These are phyloP conservation scores for Watsonalla cultraria DNA, from an alignment of 2,888 invertebrate species.

Conservation along the genomic window DNA sequence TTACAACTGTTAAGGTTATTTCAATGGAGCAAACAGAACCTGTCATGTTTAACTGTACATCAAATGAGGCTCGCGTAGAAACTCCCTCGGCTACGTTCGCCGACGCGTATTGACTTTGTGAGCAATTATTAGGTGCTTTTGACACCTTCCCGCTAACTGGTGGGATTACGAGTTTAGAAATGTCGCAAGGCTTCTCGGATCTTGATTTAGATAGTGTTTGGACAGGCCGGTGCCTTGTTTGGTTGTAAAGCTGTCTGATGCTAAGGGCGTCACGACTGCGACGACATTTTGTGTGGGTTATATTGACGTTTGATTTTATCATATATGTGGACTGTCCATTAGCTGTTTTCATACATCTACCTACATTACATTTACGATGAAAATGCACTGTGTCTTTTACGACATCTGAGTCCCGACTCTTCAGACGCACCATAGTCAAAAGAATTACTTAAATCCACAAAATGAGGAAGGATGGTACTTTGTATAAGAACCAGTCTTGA, in stretches of 20 bases:
- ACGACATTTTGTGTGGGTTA: constrained; percentile 19
- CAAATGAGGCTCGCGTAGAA: neutral
- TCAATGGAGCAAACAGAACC: neutral
- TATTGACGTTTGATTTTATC: constrained; percentile 39
- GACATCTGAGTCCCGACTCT: neutral
- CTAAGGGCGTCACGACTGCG: constrained; percentile 31
- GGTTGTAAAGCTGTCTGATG: constrained; percentile 9
- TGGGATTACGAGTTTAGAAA: constrained; percentile 49
- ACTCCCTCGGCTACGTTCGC: neutral
- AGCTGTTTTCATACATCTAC: constrained; percentile 15
- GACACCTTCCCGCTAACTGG: constrained; percentile 65
- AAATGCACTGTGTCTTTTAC: neutral
- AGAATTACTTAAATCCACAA: neutral
- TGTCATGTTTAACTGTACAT: constrained; percentile 1
- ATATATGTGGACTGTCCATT: constrained; percentile 24
- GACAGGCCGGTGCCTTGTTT: constrained; percentile 21
- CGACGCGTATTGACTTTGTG: constrained; percentile 35
- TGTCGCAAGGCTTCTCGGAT: constrained; percentile 51
- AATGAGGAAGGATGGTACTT: neutral
- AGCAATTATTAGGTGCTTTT: constrained; percentile 68
- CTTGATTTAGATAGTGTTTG: constrained; percentile 29
- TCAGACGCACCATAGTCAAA: no score
- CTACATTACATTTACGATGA: constrained; percentile 1
- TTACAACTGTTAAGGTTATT: neutral
- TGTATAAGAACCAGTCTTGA: neutral